Conservation (phyloP, 2,797 vertebrate genomes). For the Epinephelus awoara region DNA sequence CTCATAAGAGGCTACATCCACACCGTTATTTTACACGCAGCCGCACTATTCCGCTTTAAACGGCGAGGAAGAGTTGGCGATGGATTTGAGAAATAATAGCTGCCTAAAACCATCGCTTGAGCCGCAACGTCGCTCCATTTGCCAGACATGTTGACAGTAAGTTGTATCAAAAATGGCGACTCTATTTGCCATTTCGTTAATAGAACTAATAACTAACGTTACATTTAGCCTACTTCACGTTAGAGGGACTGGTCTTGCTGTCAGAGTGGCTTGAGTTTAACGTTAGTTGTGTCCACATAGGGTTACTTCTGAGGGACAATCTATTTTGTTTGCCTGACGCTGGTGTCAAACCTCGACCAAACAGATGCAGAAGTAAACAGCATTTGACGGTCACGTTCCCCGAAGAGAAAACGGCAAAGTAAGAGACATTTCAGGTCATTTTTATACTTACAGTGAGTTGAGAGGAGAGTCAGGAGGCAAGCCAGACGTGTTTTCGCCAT, state of each 20-base stretch:
- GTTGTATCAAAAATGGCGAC: slow-evolving; percentile 60
- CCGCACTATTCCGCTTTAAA: background rate
- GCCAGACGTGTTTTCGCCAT: slow-evolving; percentile 88
- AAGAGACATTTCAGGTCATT: background rate
- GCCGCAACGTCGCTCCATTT: background rate
- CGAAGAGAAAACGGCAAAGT: background rate
- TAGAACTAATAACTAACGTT: slow-evolving; percentile 15
- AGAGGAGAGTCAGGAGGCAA: slow-evolving; percentile 85
- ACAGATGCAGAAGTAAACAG: slow-evolving; percentile 24
- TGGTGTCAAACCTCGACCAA: slow-evolving; percentile 17
- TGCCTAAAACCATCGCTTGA: background rate
- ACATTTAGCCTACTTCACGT: background rate
- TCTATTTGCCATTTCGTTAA: slow-evolving; percentile 11
- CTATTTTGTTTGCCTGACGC: slow-evolving; percentile 6
- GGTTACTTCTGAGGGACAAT: slow-evolving; percentile 31
- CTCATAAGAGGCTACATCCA: background rate
- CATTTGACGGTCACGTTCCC: background rate
- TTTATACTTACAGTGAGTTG: slow-evolving; percentile 86
- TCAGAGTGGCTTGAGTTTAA: slow-evolving; percentile 52
- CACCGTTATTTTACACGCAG: background rate
- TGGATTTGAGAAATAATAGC: slow-evolving; percentile 37
- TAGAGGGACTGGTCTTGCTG: background rate
- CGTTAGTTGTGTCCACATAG: slow-evolving; percentile 50
- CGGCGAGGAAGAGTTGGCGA: background rate
- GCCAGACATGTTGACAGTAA: slow-evolving; percentile 13